Evolutionary conservation across 2,113 vertebrate genomes (phyloP), one percentile per base, ranked within the genome.

Genomic region (Platanista minor): DNA sequence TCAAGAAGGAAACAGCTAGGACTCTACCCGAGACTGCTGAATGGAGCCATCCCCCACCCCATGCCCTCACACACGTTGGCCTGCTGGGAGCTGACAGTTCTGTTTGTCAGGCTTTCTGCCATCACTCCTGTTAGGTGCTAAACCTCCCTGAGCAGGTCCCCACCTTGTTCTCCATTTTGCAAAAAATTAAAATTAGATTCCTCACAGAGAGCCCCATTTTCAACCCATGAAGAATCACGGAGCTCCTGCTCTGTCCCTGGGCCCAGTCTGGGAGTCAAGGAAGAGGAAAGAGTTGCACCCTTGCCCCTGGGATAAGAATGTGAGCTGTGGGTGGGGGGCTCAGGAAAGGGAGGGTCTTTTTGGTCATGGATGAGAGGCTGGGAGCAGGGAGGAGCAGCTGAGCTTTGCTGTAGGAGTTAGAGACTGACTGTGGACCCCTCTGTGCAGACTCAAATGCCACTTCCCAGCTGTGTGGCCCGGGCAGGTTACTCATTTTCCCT

Each of bases 31-130:
- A 52, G 52, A 29, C 15, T 41, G 36, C 33, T 3, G 46, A 33
- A n/a, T 43, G 41, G 14, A 74, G 8, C 14, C n/a, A 25, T 3
- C 39, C 13, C 1, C 10, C 29, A 0, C 21, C 9, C 4, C 20
- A 9, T 66, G 7, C 9, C 33, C 10, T 1, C n/a, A 21, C 17
- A 17, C 11, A 57, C 36, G 23, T 1, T 23, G 18, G 39, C 41
- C 69, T 8, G 71, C 39, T 1, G 36, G 27, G n/a, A 71, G n/a
- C 49, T 9, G 14, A 20, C 61, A 6, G 57, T 8, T 75, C 92
- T 3, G 52, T 36, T 15, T 27, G 11, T 27, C n/a, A 41, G 33
- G 17, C 36, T 43, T 74, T 59, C 43, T 86, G 57, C 27, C 2
- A 2, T 71, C 41, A 23, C 17, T 71, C 12, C 43, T 25, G 18